Evolutionary conservation across 2,888 invertebrate species (phyloP), one percentile per base, ranked within the genome.

Genomic region (Ecliptopera silaceata): DNA sequence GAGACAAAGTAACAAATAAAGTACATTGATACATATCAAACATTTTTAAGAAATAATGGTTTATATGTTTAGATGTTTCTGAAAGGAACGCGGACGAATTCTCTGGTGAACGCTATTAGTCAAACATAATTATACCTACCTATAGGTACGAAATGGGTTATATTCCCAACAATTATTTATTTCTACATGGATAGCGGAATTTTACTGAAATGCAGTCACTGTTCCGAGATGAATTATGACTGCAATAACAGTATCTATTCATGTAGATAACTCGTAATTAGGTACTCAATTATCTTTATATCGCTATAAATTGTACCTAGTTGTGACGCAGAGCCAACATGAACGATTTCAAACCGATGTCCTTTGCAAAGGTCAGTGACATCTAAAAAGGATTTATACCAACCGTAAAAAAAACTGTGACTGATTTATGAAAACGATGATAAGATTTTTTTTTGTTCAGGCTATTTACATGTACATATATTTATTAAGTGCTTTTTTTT

Each of bases 271-370:
- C n/a, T 48, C 4, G 6, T 45, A 13, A 26, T 42, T 42, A 26
- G 12, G 12, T 29, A 29, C 13, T 17, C 44, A 31, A 45, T 34
- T 44, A 44, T 44, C 44, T 44, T 20, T 45, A 45, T 45, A 34
- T 20, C 12, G 32, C 45, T 13, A 34, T 45, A 41, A 31, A 48
- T 48, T n/a, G n/a, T n/a, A n/a, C n/a, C 34, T 43, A 42, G 34
- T 17, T 29, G 8, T 26, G 32, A 32, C 32, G 36, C 26, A 48
- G 11, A 47, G 20, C 17, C 36, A 32, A 20, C 12, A 41, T 20
- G 34, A 1, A 13, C 34, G 13, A 6, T 12, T 12, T 12, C 2
- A 12, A 5, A 34, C 34, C n/a, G n/a, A 12, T 34, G 34, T 4
- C 36, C 15, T 36, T 15, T 15, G 15, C 26, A 15, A 15, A 15